phyloP scores from a whole-genome alignment of 2,113 vertebrate genomes.

The Salvelinus fontinalis region DNA sequence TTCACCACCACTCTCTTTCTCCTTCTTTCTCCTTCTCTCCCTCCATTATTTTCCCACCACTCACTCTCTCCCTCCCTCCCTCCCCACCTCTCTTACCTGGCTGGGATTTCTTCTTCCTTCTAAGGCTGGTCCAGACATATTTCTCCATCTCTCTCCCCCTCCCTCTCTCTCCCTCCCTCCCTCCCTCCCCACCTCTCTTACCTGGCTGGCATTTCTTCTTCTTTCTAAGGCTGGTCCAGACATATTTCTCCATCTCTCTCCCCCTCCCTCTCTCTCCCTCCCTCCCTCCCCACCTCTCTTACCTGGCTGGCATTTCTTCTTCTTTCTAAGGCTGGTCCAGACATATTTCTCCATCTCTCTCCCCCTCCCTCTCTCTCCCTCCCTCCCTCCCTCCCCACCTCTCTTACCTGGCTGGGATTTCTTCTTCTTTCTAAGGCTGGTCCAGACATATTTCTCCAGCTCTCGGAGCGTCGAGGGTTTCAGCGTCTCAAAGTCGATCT shows the following conservation, averaged over 20 bases:
- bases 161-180: too few species aligned
- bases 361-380: background rate
- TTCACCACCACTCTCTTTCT: too few species aligned
- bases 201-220: too few species aligned
- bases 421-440: constrained; percentile 87
- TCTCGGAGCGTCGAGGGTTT: constrained; percentile 90
- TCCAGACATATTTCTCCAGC: constrained; percentile 88
- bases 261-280: too few species aligned
- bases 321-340: background rate
- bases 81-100: constrained; percentile 56
- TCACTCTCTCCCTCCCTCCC: background rate
- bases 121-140: constrained; percentile 87
- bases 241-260: too few species aligned
- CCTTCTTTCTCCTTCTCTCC: background rate
- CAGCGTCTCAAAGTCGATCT: constrained; percentile 93
- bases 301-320: background rate
- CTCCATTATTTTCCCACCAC: too few species aligned
- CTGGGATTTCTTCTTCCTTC: constrained; percentile 83
- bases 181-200: too few species aligned
- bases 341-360: background rate
- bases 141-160: constrained; percentile 81
- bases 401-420: constrained; percentile 72
- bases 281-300: too few species aligned
- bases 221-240: too few species aligned
- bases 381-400: background rate